Base-by-base conservation (phyloP, 2,888 invertebrate species). In the Oscheius sp. region DNA sequence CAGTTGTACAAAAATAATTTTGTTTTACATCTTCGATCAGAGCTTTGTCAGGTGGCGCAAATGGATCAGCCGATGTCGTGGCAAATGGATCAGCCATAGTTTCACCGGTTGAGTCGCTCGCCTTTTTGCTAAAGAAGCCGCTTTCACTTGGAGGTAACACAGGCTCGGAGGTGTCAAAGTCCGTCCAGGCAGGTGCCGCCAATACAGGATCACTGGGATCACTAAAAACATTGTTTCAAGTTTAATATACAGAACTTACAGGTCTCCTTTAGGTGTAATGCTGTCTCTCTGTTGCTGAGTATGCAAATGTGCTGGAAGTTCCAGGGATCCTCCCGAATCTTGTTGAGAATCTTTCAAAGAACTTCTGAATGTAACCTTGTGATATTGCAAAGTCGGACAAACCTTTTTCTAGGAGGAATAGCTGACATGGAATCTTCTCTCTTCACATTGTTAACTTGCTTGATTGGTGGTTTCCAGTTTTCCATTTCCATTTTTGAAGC, bases 101-200 rank as follows among this genome's bases (percentile, higher is more conserved):
- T 69, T 53, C 66, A n/a, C 66, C 49, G n/a, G 52, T 52, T 16
- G 66, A 66, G 27, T 49, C 66, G n/a, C 59, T 52, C 9, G 49
- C 79, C 46, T 79, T 78, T 12, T 79, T 81, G 2, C 78, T 75
- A 74, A 87, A 87, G 76, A 87, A 86, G 25, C 84, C 87, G 29
- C 84, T 84, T 55, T 87, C 87, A 53, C 86, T 86, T 0, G 85
- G 80, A 6, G 86, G 86, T 29, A 87, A 72, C 58, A 77, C 78
- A 41, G 83, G 81, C 12, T 78, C 79, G 2, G 84, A 70, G n/a
- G 76, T 79, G 52, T 83, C 85, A 69, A 85, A 85, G 16, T 80
- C 85, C 1, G 84, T 80, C 84, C 84, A 84, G 49, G 76, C 76
- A 0, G 83, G 81, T 6, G 79, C 82, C 52, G 79, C 73, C 25